A percentile compares a stretch with the other conserved stretches of the same genome.
Conservation (phyloP, 2,888 invertebrate genomes). For the Plagodis dolabraria region DNA sequence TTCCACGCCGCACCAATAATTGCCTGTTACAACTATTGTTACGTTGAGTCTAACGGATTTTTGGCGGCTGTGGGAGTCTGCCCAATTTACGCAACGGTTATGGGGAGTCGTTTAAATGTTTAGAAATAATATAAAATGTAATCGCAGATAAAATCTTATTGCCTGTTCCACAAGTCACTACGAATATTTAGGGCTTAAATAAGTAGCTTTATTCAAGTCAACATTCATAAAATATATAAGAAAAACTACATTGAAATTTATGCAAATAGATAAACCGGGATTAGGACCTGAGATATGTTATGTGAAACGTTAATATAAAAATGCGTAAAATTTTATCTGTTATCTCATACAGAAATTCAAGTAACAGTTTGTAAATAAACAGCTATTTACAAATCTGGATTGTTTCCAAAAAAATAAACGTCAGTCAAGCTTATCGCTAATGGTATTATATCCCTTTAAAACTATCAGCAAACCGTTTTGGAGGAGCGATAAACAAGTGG, state of each 20-base stretch:
- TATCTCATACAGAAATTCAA: conserved; percentile 29
- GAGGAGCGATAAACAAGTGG: conserved; percentile 45
- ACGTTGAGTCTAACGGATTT: conserved; percentile 41
- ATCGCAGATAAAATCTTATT: conserved; percentile 25
- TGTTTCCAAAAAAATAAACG: conserved; percentile 42
- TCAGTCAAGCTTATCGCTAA: conserved; percentile 52
- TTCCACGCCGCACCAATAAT: conserved; percentile 45
- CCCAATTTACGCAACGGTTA: conserved; percentile 33
- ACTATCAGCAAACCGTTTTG: conserved; percentile 50
- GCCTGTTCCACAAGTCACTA: conserved; percentile 20
- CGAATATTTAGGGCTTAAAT: conserved; percentile 20
- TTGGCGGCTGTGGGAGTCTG: conserved; percentile 46
- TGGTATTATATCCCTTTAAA: conserved; percentile 51
- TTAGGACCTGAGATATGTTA: conserved; percentile 23
- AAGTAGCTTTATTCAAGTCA: conserved; percentile 20
- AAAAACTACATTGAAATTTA: conserved; percentile 22
- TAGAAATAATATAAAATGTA: conserved; percentile 18
- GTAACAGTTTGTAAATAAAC: conserved; percentile 39
- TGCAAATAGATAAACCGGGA: conserved; percentile 23
- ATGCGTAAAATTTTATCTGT: conserved; percentile 27
- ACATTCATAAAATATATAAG: conserved; percentile 23
- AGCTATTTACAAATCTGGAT: conserved; percentile 38
- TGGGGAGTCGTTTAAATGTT: conserved; percentile 21
- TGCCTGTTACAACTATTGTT: conserved; percentile 38
- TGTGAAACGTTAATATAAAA: conserved; percentile 21